Evolutionary conservation across 2,888 invertebrate genomes (phyloP), one percentile per base, ranked within the genome.

Genomic region (Agrochola lota): DNA sequence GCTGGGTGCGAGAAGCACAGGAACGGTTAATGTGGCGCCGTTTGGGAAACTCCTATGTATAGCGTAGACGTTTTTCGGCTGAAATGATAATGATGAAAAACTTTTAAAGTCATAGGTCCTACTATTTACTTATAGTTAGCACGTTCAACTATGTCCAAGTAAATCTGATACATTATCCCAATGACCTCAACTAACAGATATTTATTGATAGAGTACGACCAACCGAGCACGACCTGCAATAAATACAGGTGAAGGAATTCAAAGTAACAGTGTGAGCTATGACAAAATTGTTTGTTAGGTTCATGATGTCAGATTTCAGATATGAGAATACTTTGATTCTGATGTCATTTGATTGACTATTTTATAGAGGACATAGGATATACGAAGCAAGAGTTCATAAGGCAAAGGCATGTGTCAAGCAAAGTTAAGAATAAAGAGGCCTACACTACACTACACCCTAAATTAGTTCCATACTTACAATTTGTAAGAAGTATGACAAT

Each of bases 161-260:
- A 60, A 46, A 67, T 63, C 81, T 35, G 52, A 59, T 59, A 40
- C 26, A 75, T 15, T 71, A 82, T 23, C 35, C 17, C 11, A 73
- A 74, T 89, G 90, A 90, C 81, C 84, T 89, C 82, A 89, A 83
- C 84, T 70, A 75, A 77, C 79, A 85, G 78, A 74, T 81, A 88
- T 89, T 85, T 84, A 85, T 70, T 78, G 82, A 86, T 74, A 84
- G 74, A 68, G 71, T 49, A 67, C 74, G 49, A 66, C 20, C 68
- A 30, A 67, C 52, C 57, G 26, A 62, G 74, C 85, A 85, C 87
- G 79, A 88, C 68, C 74, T 59, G 85, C 62, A 55, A 75, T 85
- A 78, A 69, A 75, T 66, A 77, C 67, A 74, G 59, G 63, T 70
- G 62, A 70, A 57, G 85, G 75, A 76, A 85, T 84, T 85, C 59